phyloP scores from a whole-genome alignment of 2,888 invertebrate species.

The Xanthorhoe designata region DNA sequence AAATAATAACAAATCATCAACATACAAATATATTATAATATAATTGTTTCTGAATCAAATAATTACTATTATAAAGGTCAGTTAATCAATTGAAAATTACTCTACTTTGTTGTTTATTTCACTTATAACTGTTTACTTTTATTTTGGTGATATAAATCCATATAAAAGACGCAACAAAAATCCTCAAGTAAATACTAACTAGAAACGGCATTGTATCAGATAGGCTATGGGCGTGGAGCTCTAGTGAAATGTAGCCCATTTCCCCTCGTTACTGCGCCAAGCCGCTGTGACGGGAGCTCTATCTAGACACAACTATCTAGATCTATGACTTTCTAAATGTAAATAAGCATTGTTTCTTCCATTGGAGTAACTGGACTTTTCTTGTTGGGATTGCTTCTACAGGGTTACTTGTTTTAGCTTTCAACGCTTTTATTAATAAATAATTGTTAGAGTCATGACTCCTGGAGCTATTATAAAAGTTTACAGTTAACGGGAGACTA shows the following conservation, averaged over 20 bases:
- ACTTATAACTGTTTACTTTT: not conserved
- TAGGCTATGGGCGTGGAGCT: slow-evolving; percentile 50
- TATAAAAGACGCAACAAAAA: not conserved
- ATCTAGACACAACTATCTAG: slow-evolving; percentile 57
- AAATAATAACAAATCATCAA: too few species aligned
- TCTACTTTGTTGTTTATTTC: too few species aligned
- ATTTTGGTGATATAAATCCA: not conserved
- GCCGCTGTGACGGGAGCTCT: slow-evolving; percentile 76
- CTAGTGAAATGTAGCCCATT: slow-evolving; percentile 63
- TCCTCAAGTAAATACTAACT: slow-evolving; percentile 20
- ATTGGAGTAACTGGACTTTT: not conserved
- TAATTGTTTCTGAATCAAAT: too few species aligned
- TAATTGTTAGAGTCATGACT: too few species aligned
- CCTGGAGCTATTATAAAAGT: too few species aligned
- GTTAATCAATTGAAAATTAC: too few species aligned
- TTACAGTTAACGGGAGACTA: too few species aligned
- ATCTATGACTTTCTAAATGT: slow-evolving; percentile 39
- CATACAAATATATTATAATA: too few species aligned
- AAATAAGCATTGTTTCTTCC: not conserved
- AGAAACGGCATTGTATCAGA: slow-evolving; percentile 37
- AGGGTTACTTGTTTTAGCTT: too few species aligned
- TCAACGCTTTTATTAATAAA: too few species aligned
- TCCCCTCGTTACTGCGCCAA: slow-evolving; percentile 71
- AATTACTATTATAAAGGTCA: too few species aligned
- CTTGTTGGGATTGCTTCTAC: not conserved